A percentile compares a stretch with the other conserved stretches of the same genome.
phyloP scores from a whole-genome alignment of 2,113 vertebrate genomes.

The Equus przewalskii region DNA sequence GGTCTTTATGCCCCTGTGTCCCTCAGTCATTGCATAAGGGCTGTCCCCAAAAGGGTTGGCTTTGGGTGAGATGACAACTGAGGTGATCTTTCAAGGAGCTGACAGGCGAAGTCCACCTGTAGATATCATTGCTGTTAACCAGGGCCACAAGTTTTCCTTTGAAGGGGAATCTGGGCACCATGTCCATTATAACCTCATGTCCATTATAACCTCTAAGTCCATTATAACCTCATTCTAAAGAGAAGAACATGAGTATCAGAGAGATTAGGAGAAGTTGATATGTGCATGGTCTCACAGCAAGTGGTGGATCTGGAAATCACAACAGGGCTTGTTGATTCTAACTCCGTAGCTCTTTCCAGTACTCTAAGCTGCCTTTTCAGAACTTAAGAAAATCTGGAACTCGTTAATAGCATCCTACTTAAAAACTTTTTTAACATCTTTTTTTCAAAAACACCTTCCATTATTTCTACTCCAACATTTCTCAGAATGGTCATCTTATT shows the following conservation, averaged over 20 bases:
- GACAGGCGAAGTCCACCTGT: background rate
- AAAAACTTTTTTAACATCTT: background rate
- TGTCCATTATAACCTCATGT: background rate
- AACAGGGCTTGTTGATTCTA: background rate
- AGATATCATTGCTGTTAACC: background rate
- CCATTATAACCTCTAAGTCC: background rate
- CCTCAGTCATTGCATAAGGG: background rate
- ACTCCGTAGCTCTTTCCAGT: background rate
- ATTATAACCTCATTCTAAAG: background rate
- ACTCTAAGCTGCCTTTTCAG: background rate
- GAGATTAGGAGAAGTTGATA: background rate
- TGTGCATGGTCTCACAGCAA: background rate
- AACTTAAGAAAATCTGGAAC: background rate
- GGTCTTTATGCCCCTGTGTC: fast-evolving
- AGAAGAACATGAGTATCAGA: background rate
- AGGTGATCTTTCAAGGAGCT: background rate
- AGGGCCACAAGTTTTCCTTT: background rate
- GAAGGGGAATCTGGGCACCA: background rate
- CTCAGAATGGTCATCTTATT: background rate
- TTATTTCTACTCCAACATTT: background rate
- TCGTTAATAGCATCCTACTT: background rate
- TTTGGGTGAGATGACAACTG: background rate
- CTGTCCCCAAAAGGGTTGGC: background rate
- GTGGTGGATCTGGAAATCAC: background rate
- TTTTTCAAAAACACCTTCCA: background rate